phyloP scores from a whole-genome alignment of 2,888 invertebrate genomes.

The Dorcus parallelipipedus region DNA sequence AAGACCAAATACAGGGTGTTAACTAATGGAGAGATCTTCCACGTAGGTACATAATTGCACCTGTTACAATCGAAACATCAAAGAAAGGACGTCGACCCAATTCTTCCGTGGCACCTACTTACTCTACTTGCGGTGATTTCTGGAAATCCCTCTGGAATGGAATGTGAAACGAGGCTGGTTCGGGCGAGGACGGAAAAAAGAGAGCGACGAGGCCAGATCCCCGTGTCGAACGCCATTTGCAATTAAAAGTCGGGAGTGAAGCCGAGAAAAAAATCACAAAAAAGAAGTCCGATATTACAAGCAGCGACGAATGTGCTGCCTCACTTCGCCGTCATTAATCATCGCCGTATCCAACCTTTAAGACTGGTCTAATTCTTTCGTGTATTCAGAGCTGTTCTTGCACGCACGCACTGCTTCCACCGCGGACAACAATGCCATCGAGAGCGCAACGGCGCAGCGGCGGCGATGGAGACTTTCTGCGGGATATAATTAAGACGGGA shows the following conservation, averaged over 20 bases:
- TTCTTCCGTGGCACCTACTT: too few species aligned
- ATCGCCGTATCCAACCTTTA: slow-evolving; percentile 14
- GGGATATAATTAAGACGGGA: neutral
- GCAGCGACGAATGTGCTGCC: slow-evolving; percentile 26
- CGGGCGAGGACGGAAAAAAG: neutral
- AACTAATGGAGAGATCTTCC: too few species aligned
- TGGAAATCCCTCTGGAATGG: too few species aligned
- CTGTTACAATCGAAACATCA: too few species aligned
- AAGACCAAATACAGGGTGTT: too few species aligned
- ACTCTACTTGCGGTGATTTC: too few species aligned
- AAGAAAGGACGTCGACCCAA: too few species aligned
- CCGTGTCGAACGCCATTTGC: slow-evolving; percentile 27
- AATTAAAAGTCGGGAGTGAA: slow-evolving; percentile 22
- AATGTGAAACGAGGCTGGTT: too few species aligned
- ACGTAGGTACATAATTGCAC: too few species aligned
- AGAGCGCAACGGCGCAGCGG: too few species aligned
- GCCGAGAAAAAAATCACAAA: slow-evolving; percentile 20
- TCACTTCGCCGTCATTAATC: slow-evolving; percentile 28
- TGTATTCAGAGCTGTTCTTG: neutral
- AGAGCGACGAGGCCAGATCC: neutral
- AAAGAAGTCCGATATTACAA: slow-evolving; percentile 24
- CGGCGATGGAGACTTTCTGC: neutral
- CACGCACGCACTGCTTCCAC: neutral
- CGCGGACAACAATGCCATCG: neutral
- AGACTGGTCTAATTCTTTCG: slow-evolving; percentile 13